Evolutionary conservation across 2,113 vertebrate species (phyloP).

Genomic region (Nyctereutes procyonoides): DNA sequence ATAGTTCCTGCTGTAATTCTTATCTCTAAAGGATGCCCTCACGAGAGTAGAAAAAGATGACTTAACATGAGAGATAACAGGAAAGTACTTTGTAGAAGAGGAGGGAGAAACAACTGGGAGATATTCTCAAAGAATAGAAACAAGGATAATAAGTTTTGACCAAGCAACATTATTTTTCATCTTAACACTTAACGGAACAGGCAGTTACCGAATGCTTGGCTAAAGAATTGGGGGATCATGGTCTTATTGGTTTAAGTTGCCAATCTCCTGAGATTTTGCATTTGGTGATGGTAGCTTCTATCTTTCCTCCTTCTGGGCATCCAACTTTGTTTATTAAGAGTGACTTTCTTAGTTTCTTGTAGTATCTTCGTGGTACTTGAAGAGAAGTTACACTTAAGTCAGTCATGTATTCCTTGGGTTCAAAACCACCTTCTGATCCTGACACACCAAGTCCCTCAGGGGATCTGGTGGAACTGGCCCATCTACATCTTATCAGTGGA

Average conservation of each 20-base stretch:
- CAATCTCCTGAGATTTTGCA: background rate
- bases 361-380: background rate
- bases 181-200: no score
- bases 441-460: background rate
- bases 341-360: background rate
- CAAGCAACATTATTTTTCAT: background rate
- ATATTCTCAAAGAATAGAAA: background rate
- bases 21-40: background rate
- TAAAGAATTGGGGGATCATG: background rate
- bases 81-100: background rate
- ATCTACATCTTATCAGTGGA: background rate
- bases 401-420: background rate
- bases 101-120: background rate
- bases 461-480: background rate
- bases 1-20: background rate
- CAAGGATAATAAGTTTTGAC: background rate
- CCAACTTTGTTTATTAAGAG: background rate
- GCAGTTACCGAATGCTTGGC: background rate
- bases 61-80: background rate
- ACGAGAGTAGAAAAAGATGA: background rate
- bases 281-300: background rate
- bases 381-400: background rate
- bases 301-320: background rate
- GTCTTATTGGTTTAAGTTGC: background rate
- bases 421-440: background rate